Base-by-base conservation (phyloP, 2,113 vertebrate genomes). In the Alexandromys fortis region DNA sequence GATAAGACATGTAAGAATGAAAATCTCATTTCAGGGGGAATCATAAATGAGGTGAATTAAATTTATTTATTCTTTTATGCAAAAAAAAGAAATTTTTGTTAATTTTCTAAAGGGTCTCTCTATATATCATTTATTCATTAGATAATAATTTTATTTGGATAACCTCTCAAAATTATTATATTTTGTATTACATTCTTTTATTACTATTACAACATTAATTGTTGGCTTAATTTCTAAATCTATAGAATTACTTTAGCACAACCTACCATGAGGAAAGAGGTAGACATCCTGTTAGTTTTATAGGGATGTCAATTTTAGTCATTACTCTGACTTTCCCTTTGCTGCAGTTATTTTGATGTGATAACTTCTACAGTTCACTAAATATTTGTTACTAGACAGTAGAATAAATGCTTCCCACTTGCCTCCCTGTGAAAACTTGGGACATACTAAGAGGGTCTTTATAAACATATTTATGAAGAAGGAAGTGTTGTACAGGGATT, bases 161-260 rank as follows among this genome's bases (percentile, higher is more conserved):
- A 22, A 12, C 49, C 6, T 61, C 4, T 77, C 1, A 22, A 94
- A 70, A 65, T 87, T 2, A 63, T 4, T 88, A 1, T 52, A 22
- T 16, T 26, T 26, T 33, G n/a, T 30, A 26, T 22, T 67, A 19
- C 17, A 85, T 63, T 67, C 1, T 45, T 93, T 35, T 28, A 47
- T 11, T 16, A 11, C 28, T 8, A 47, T 63, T 38, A 91, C 49
- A 26, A 9, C 65, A 76, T 49, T 38, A 73, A 11, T 85, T 85
- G 7, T 85, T 90, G 21, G n/a, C 83, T 83, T 72, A 5, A 83
- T 83, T 86, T 92, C 49, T 94, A 75, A 86, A 70, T 94, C 10
- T 1, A 45, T 2, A 21, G 12, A 76, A 70, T 65, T 63, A 89
- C 55, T 33, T 86, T 30, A 75, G 10, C 10, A 86, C 21, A 79